Percentiles rank a stretch among this genome's conserved stretches.
Evolutionary conservation across 2,888 invertebrate genomes (phyloP).

Genomic region (Tetanocera ferruginea): DNA sequence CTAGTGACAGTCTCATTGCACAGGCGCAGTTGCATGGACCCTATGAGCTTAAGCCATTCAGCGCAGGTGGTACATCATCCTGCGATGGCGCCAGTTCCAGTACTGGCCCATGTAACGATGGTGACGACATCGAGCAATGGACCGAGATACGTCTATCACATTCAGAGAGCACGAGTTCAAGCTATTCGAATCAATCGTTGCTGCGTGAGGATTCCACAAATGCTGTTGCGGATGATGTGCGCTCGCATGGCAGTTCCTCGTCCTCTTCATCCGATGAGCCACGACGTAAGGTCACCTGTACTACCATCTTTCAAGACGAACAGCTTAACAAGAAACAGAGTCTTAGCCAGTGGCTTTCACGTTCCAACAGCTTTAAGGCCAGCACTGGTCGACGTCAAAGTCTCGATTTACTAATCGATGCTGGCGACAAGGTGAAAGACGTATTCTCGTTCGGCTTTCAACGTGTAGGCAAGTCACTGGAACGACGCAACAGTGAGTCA

Average conservation of each 20-base stretch:
- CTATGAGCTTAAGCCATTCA: conserved; percentile 59
- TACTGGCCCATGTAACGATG: conserved; percentile 42
- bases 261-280: conserved; percentile 67
- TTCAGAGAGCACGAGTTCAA: conserved; percentile 69
- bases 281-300: conserved; percentile 68
- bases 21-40: conserved; percentile 61
- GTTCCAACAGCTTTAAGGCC: conserved; percentile 67
- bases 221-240: conserved; percentile 53
- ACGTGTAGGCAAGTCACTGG: conserved; percentile 77
- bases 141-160: conserved; percentile 69
- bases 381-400: conserved; percentile 76
- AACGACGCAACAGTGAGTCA: conserved; percentile 81
- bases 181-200: conserved; percentile 68
- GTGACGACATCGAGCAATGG: conserved; percentile 69
- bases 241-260: conserved; percentile 59
- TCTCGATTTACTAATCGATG: conserved; percentile 82
- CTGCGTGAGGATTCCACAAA: conserved; percentile 60
- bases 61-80: conserved; percentile 38
- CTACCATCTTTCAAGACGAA: conserved; percentile 67
- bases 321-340: conserved; percentile 63
- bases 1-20: conserved; percentile 59
- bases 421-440: conserved; percentile 85
- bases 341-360: conserved; percentile 65
- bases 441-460: conserved; percentile 83
- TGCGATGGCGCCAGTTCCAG: conserved; percentile 40